Conservation (phyloP, 2,113 vertebrate genomes). For the Dryoscopus gambensis region DNA sequence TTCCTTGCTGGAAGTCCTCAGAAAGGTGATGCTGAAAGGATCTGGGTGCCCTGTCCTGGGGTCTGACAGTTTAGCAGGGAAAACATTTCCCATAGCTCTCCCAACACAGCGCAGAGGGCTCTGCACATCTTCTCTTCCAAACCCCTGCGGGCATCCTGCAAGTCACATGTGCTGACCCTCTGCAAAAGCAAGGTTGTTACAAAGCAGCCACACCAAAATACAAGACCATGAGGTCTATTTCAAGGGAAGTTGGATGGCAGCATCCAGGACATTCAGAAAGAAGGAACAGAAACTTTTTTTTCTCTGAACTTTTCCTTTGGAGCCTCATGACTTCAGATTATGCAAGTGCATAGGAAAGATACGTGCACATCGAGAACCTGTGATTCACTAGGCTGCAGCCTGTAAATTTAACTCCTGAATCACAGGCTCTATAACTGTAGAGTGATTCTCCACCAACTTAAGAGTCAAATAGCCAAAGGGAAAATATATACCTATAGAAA, state of each 20-base stretch:
- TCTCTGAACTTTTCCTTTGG: conserved; percentile 65
- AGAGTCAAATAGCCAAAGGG: not conserved
- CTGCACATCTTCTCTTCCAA: not conserved
- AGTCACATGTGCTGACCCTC: not conserved
- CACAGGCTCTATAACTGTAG: not conserved
- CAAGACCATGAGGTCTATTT: conserved; percentile 10
- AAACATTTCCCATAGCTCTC: not conserved
- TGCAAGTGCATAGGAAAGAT: conserved; percentile 74
- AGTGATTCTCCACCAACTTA: not conserved
- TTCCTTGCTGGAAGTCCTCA: not conserved
- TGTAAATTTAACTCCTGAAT: conserved; percentile 60
- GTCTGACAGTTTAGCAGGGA: not conserved
- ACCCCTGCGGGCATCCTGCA: not conserved
- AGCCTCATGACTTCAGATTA: conserved; percentile 77
- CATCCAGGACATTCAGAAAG: conserved; percentile 67
- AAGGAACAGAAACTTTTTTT: conserved; percentile 77
- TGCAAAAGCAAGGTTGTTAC: not conserved
- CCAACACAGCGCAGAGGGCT: rapidly evolving
- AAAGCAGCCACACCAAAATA: not conserved
- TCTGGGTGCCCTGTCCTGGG: rapidly evolving
- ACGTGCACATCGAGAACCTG: conserved; percentile 60
- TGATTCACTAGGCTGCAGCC: conserved; percentile 66
- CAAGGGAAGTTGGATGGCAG: conserved; percentile 62
- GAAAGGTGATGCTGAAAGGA: not conserved
- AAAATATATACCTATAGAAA: not conserved